Evolutionary conservation across 37 sponge, comb jelly and placozoan species (phyloP), one percentile per base, ranked within the genome.

Genomic region (Tethya wilhelma): DNA sequence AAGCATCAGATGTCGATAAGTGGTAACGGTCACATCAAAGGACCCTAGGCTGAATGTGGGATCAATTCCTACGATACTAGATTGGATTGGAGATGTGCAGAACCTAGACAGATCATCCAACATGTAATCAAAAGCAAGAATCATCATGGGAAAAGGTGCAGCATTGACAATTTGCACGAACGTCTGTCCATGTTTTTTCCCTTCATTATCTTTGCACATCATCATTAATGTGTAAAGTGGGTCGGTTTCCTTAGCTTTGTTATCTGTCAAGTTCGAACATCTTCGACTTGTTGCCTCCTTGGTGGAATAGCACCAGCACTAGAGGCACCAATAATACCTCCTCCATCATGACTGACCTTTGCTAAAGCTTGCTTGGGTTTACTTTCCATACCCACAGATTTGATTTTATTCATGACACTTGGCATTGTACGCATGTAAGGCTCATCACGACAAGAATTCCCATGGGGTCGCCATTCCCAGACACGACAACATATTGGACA

Each of bases 161-260:
- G 23, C 59, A 1, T 20, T 56, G 6, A 80, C 71, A 4, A 56
- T 80, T 37, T 71, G 37, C 5, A 80, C 80, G 56, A 80, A 80
- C 0, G 39, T 12, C 2, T 53, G 29, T 12, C 22, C 6, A 2
- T 11, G 38, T 41, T 55, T 78, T 6, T 5, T 31, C 0, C 79
- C 79, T 30, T 78, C 79, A 29, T 59, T 37, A 12, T 80, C 80
- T 30, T 80, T 80, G 37, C 80, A 80, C 80, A 80, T 80, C 43
- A 69, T 4, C 80, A 80, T 68, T 0, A 80, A 25, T 3, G 80
- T 19, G 36, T 38, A 69, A 22, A 80, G 17, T 4, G 58, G 69
- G 56, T 80, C 80, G 69, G n/a, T n/a, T 30, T 23, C 11, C 19
- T 22, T 29, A 39, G 12, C 37, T 34, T 36, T 9, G 42, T 2